A percentile compares a stretch with the other conserved stretches of the same genome.
Evolutionary conservation across 1,140 invertebrate species (phyloP).

Genomic region (Aricia agestis): DNA sequence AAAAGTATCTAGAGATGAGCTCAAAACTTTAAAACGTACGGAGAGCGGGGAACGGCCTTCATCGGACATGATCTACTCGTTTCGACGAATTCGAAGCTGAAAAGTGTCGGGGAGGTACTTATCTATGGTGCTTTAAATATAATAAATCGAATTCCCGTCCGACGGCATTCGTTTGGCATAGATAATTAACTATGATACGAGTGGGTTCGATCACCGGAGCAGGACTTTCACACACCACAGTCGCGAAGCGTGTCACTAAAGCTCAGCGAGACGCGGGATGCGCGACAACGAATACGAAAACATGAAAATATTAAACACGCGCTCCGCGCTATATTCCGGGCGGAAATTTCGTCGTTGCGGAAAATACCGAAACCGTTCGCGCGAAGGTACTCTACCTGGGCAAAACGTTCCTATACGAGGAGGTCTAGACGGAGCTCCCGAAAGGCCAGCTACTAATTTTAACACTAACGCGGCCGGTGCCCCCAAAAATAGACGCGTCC

Average conservation of each 20-base stretch:
- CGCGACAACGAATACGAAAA: conserved; percentile 35
- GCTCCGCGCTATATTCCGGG: conserved; percentile 26
- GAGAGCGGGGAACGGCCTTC: neutral
- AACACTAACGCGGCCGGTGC: conserved; percentile 30
- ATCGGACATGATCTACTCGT: neutral
- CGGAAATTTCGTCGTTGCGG: conserved; percentile 17
- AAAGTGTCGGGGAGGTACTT: conserved; percentile 10
- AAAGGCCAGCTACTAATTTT: conserved; percentile 30
- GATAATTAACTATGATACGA: neutral
- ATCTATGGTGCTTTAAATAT: conserved; percentile 9
- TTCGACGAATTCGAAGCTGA: conserved; percentile 4
- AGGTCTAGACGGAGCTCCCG: conserved; percentile 19
- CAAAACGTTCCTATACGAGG: conserved; percentile 16
- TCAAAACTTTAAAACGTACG: conserved; percentile 6
- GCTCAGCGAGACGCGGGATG: conserved; percentile 51
- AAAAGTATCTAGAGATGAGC: conserved; percentile 7
- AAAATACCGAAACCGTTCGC: conserved; percentile 7
- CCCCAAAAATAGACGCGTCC: conserved; percentile 17
- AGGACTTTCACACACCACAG: conserved; percentile 26
- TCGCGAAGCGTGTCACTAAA: conserved; percentile 55
- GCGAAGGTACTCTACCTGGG: conserved; percentile 1
- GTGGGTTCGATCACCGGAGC: neutral
- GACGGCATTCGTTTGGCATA: conserved; percentile 8
- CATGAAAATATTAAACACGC: conserved; percentile 31
- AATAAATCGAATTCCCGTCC: conserved; percentile 13